Evolutionary conservation across 2,888 invertebrate species (phyloP).

Genomic region (Acanthosoma haemorrhoidale): DNA sequence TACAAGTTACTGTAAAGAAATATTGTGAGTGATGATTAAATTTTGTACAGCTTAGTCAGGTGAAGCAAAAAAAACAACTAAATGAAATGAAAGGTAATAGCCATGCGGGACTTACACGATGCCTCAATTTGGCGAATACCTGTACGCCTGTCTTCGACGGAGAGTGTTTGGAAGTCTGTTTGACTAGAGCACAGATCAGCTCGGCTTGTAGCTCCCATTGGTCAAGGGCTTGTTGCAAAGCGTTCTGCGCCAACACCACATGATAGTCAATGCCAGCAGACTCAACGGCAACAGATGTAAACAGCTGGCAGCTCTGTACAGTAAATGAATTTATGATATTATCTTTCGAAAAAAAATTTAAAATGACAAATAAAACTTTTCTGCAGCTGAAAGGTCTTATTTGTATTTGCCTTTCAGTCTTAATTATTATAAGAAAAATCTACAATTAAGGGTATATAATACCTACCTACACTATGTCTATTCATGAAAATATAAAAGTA

Average conservation of each 20-base stretch:
- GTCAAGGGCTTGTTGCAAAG: constrained; percentile 85
- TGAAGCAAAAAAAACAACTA: constrained; percentile 37
- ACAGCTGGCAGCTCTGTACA: constrained; percentile 82
- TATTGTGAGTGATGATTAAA: too few species aligned
- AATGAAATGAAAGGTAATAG: constrained; percentile 33
- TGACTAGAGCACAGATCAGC: constrained; percentile 82
- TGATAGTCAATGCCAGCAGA: constrained; percentile 96
- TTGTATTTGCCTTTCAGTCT: too few species aligned
- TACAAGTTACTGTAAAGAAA: too few species aligned
- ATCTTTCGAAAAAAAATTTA: too few species aligned
- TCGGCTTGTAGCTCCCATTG: constrained; percentile 88
- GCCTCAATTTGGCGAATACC: constrained; percentile 60
- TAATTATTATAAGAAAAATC: too few species aligned
- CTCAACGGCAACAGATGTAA: constrained; percentile 93
- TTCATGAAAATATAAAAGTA: neutral
- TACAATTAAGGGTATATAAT: neutral
- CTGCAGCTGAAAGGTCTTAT: too few species aligned
- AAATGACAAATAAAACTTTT: too few species aligned
- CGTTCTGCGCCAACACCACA: constrained; percentile 93
- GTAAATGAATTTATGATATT: neutral
- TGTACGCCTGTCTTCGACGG: constrained; percentile 76
- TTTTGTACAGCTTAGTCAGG: constrained; percentile 30
- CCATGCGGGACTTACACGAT: constrained; percentile 47
- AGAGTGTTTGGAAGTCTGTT: constrained; percentile 85
- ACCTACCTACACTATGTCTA: neutral